Conservation (phyloP, 2,113 vertebrate species). For the Pipa parva region DNA sequence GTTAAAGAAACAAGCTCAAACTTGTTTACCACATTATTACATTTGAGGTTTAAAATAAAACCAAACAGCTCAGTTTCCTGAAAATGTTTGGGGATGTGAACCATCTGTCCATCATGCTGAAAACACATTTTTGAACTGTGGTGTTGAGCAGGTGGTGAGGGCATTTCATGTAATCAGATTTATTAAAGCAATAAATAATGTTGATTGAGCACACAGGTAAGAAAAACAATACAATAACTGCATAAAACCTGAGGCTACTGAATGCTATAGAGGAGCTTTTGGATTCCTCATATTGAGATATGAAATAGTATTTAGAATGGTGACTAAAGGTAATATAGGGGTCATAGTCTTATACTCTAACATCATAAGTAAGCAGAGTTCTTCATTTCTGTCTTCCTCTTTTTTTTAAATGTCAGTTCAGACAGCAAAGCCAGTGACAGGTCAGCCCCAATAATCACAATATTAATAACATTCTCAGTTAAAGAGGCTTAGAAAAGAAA, state of each 20-base stretch:
- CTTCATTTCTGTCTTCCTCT: background rate
- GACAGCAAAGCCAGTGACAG: background rate
- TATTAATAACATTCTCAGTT: background rate
- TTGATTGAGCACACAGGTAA: conserved; percentile 20
- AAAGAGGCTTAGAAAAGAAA: too few relatives aligned
- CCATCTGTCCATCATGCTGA: conserved; percentile 49
- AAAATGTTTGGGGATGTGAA: background rate
- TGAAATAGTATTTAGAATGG: background rate
- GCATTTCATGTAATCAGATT: conserved; percentile 22
- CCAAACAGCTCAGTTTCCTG: conserved; percentile 33
- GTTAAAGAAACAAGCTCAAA: conserved; percentile 18
- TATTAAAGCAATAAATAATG: conserved; percentile 44
- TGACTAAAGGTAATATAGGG: background rate
- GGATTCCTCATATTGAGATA: background rate
- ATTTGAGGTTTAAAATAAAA: conserved; percentile 40
- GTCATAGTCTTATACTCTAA: background rate
- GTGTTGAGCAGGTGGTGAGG: conserved; percentile 32
- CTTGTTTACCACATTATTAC: conserved; percentile 29
- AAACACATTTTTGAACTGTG: conserved; percentile 41
- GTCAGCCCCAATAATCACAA: background rate
- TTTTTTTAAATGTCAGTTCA: background rate
- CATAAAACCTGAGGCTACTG: conserved; percentile 9
- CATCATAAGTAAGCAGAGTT: background rate
- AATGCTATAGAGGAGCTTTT: background rate
- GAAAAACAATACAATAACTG: conserved; percentile 11